Evolutionary conservation across 1,140 invertebrate genomes (phyloP).

Genomic region (Drosophila ananassae): DNA sequence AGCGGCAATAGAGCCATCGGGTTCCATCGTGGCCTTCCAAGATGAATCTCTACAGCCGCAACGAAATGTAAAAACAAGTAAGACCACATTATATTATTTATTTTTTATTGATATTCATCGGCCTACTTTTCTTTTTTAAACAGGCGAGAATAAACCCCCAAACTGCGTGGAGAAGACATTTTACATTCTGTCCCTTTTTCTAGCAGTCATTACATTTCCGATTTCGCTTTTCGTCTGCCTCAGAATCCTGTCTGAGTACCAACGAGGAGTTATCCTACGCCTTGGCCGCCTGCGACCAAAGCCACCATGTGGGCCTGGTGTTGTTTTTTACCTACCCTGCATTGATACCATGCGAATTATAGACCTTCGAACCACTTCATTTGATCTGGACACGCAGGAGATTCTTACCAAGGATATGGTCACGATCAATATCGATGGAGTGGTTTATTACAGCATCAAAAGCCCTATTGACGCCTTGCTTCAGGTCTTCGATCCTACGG

Average conservation of each 20-base stretch:
- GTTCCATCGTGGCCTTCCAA: constrained; percentile 2
- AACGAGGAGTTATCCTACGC: constrained; percentile 94
- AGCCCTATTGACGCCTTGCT: constrained; percentile 92
- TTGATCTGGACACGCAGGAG: constrained; percentile 86
- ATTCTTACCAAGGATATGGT: constrained; percentile 96
- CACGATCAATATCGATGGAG: constrained; percentile 95
- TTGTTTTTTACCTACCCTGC: constrained; percentile 95
- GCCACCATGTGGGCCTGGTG: constrained; percentile 88
- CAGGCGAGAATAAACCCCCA: constrained; percentile 85
- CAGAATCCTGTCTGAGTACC: constrained; percentile 89
- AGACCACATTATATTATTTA: not conserved
- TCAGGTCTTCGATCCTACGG: constrained; percentile 89
- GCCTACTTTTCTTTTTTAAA: not conserved
- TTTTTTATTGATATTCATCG: not conserved
- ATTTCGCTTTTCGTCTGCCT: constrained; percentile 92
- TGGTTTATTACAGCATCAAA: constrained; percentile 92
- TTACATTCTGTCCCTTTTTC: constrained; percentile 89
- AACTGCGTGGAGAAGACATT: constrained; percentile 90
- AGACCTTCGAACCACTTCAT: constrained; percentile 89
- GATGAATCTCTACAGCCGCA: constrained; percentile 27
- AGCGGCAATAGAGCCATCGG: not conserved
- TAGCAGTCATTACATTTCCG: constrained; percentile 92
- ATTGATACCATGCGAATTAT: constrained; percentile 92
- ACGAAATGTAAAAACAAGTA: constrained; percentile 61
- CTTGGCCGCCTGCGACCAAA: constrained; percentile 88